Evolutionary conservation across 2,888 invertebrate genomes (phyloP).

Genomic region (Xestia ashworthii): DNA sequence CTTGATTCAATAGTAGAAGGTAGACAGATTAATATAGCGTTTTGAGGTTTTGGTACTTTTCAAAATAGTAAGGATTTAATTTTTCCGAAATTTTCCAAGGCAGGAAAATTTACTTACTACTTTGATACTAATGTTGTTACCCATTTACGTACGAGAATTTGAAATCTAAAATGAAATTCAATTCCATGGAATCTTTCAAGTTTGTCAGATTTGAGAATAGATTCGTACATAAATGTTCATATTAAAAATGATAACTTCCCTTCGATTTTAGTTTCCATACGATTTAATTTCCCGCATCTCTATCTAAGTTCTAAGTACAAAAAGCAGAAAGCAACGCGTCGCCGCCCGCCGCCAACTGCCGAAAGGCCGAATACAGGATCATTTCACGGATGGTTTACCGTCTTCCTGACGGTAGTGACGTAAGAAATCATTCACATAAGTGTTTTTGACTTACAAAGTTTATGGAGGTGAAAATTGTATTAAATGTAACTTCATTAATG

Average conservation of each 20-base stretch:
- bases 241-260: constrained; percentile 11
- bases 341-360: constrained; percentile 23
- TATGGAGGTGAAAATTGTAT: constrained; percentile 22
- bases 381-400: too few relatives aligned
- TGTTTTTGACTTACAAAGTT: constrained; percentile 39
- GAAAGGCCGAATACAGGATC: constrained; percentile 70
- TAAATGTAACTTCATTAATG: background rate
- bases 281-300: constrained; percentile 72
- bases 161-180: background rate
- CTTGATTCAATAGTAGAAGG: background rate
- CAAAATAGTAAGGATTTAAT: background rate
- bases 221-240: background rate
- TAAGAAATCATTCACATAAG: constrained; percentile 62
- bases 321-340: constrained; percentile 19
- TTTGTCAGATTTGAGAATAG: background rate
- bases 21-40: background rate
- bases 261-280: constrained; percentile 67
- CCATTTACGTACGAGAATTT: background rate
- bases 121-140: background rate
- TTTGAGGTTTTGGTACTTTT: background rate
- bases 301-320: constrained; percentile 31
- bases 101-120: background rate
- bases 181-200: background rate
- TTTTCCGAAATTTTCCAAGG: background rate
- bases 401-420: constrained; percentile 61